A percentile compares a stretch with the other conserved stretches of the same genome.
These are phyloP conservation scores for Nomada ruficornis DNA, from an alignment of 2,888 invertebrate species.

Conservation along the genomic window DNA sequence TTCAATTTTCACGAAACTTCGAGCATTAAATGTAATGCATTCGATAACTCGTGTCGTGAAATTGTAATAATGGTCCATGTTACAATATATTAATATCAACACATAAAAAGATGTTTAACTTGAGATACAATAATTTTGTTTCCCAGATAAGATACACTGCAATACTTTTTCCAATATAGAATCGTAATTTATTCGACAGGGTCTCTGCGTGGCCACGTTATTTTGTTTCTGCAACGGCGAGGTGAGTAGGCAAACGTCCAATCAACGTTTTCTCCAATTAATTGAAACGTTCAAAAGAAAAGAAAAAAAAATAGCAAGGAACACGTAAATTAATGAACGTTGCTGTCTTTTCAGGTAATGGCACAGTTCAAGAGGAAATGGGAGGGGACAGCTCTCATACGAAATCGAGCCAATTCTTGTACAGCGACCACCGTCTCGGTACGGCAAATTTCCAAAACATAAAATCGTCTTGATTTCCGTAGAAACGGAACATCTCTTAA, in stretches of 20 bases:
- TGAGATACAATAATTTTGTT: no score
- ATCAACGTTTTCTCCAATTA: not conserved
- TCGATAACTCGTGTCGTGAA: no score
- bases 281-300: not conserved
- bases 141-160: no score
- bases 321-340: slow-evolving; percentile 19
- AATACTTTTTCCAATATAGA: no score
- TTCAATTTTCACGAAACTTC: not conserved
- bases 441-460: slow-evolving; percentile 84
- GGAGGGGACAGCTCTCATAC: slow-evolving; percentile 89
- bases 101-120: no score
- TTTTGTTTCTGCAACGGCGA: slow-evolving; percentile 98
- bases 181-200: slow-evolving; percentile 86
- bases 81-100: no score
- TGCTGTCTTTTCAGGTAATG: slow-evolving; percentile 85
- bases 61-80: no score
- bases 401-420: slow-evolving; percentile 93
- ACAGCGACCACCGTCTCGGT: slow-evolving; percentile 95
- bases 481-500: slow-evolving; percentile 15
- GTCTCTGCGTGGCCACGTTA: slow-evolving; percentile 95
- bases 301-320: not conserved
- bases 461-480: slow-evolving; percentile 12
- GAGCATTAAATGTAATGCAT: no score
- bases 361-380: slow-evolving; percentile 93
- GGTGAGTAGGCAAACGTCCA: slow-evolving; percentile 86